These are phyloP conservation scores for Limnephilus rhombicus DNA, from an alignment of 2,888 invertebrate species.

Conservation along the genomic window DNA sequence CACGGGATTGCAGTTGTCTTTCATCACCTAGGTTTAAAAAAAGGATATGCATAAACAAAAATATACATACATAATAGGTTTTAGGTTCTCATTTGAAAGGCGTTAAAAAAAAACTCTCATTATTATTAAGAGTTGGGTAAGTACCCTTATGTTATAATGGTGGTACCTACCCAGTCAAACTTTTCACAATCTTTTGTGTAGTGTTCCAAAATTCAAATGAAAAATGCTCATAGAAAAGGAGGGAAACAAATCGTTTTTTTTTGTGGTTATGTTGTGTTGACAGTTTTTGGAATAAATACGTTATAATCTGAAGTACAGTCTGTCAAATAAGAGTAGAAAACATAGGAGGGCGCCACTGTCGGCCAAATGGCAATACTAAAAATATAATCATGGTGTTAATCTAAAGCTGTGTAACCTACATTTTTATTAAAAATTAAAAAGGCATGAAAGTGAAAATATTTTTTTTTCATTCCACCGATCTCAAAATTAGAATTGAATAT, in stretches of 20 bases:
- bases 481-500: too few relatives aligned
- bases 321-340: too few relatives aligned
- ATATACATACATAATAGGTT: background rate
- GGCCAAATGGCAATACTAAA: too few relatives aligned
- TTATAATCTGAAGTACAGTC: background rate
- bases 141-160: background rate
- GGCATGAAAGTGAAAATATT: too few relatives aligned
- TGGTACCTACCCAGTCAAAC: background rate
- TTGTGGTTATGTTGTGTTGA: background rate
- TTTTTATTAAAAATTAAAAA: too few relatives aligned
- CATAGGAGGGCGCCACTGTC: too few relatives aligned
- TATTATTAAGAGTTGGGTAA: background rate
- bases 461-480: too few relatives aligned
- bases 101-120: background rate
- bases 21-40: conserved; percentile 78
- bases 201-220: background rate
- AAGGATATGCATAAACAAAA: background rate
- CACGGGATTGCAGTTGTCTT: conserved; percentile 93
- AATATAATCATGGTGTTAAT: too few relatives aligned
- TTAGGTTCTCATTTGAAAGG: background rate
- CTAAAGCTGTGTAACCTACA: too few relatives aligned
- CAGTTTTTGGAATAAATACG: background rate
- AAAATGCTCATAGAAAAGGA: background rate
- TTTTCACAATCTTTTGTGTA: background rate
- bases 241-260: background rate